A percentile compares a stretch with the other conserved stretches of the same genome.
Evolutionary conservation across 2,797 vertebrate species (phyloP).

Genomic region (Pipistrellus kuhlii): DNA sequence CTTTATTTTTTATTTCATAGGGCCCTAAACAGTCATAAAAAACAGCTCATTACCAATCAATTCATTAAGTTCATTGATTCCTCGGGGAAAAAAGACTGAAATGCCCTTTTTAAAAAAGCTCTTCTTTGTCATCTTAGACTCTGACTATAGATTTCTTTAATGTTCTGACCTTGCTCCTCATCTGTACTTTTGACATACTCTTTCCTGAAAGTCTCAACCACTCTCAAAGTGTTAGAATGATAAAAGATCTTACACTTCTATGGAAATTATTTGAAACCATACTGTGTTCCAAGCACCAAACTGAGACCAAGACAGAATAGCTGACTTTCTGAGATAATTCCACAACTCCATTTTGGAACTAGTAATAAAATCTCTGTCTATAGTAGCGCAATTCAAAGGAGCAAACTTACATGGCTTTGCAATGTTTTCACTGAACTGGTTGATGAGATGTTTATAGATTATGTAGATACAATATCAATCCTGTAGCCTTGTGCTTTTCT

Average conservation of each 20-base stretch:
- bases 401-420: not conserved
- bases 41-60: not conserved
- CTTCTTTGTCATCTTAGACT: not conserved
- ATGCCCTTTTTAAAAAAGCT: not conserved
- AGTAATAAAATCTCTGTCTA: slow-evolving; percentile 40
- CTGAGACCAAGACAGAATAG: slow-evolving; percentile 14
- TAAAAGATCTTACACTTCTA: slow-evolving; percentile 22
- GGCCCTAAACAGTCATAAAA: not conserved
- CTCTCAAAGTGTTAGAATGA: not conserved
- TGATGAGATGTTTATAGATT: slow-evolving; percentile 5
- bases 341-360: not conserved
- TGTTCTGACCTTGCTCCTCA: not conserved
- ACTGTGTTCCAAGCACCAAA: not conserved
- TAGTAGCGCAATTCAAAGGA: slow-evolving; percentile 42
- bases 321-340: slow-evolving; percentile 2
- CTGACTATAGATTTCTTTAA: slow-evolving; percentile 39
- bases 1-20: slow-evolving; percentile 28
- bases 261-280: not conserved
- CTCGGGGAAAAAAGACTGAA: not conserved
- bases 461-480: not conserved
- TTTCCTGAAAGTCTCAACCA: not conserved
- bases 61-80: not conserved
- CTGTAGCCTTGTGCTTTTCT: not conserved
- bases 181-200: not conserved
- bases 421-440: not conserved